phyloP scores from a whole-genome alignment of 2,888 invertebrate species.

The Panzeria rudis region DNA sequence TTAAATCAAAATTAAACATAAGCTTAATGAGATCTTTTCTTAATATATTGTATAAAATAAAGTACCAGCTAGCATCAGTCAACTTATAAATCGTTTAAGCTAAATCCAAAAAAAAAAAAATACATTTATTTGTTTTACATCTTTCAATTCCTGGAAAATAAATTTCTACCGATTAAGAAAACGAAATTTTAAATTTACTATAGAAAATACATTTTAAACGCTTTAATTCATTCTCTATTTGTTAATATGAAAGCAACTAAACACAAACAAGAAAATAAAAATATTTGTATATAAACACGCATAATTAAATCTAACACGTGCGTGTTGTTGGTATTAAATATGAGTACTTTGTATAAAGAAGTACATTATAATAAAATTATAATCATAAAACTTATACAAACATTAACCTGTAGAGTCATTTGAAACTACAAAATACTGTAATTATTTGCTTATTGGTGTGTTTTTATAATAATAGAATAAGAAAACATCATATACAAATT shows the following conservation, averaged over 20 bases:
- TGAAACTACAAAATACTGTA: conserved; percentile 17
- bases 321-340: conserved; percentile 12
- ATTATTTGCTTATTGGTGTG: conserved; percentile 1
- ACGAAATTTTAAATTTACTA: not conserved
- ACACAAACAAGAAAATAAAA: not conserved
- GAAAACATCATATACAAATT: conserved; percentile 42
- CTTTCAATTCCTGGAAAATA: too few species aligned
- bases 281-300: not conserved
- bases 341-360: not conserved
- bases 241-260: not conserved
- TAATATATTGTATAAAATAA: too few species aligned
- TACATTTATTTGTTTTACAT: too few species aligned
- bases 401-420: conserved; percentile 26
- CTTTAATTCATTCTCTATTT: not conserved
- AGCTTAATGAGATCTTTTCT: too few species aligned
- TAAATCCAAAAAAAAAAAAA: too few species aligned
- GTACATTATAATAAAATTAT: conserved; percentile 6
- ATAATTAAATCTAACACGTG: conserved; percentile 36
- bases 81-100: too few species aligned
- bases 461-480: conserved; percentile 22
- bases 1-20: too few species aligned
- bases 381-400: conserved; percentile 12
- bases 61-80: too few species aligned
- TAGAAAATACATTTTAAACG: too few species aligned
- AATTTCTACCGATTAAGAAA: too few species aligned